Evolutionary conservation across 2,797 vertebrate species (phyloP).

Genomic region (Sibirionetta formosa): DNA sequence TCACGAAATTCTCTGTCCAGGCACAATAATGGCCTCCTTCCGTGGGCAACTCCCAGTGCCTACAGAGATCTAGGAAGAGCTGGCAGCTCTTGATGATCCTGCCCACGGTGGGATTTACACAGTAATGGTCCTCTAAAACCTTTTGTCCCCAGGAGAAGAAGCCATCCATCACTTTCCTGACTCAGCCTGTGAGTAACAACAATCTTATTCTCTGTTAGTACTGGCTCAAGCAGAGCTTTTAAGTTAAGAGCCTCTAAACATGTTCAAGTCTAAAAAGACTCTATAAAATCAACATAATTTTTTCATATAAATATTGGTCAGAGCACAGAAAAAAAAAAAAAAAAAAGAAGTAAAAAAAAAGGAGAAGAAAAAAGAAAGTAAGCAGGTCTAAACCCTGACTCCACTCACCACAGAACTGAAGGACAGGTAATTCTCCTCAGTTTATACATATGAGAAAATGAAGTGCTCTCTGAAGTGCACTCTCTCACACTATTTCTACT

Average conservation of each 20-base stretch:
- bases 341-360: background rate
- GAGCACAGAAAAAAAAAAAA: background rate
- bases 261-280: background rate
- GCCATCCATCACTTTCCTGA: background rate
- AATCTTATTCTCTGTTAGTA: background rate
- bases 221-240: background rate
- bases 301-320: background rate
- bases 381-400: background rate
- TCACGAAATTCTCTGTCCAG: background rate
- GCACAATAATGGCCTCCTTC: background rate
- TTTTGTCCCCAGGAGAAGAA: background rate
- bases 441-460: background rate
- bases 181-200: background rate
- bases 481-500: background rate
- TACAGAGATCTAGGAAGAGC: background rate
- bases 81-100: background rate
- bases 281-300: background rate
- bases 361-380: background rate
- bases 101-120: background rate
- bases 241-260: background rate
- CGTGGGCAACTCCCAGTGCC: background rate
- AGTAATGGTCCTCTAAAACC: background rate
- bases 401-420: background rate
- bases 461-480: background rate
- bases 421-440: background rate